These are phyloP conservation scores for Psix sp. DNA, from an alignment of 1,140 invertebrate genomes.

Conservation along the genomic window DNA sequence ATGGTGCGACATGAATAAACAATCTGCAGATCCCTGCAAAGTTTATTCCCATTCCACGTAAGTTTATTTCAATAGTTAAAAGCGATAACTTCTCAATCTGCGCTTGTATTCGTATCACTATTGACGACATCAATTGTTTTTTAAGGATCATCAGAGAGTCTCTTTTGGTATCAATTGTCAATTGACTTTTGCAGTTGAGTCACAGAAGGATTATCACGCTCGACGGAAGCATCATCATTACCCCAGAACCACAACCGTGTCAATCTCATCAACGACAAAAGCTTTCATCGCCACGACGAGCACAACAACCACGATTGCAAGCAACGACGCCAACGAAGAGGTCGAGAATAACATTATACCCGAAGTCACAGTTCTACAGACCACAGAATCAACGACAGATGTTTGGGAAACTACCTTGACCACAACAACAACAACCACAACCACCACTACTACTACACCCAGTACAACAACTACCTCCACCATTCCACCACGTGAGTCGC, in stretches of 20 bases:
- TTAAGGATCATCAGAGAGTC: too few species aligned
- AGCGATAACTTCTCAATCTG: too few species aligned
- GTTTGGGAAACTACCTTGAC: constrained; percentile 76
- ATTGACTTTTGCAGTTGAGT: constrained; percentile 82
- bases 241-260: constrained; percentile 71
- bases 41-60: too few species aligned
- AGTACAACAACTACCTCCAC: constrained; percentile 82
- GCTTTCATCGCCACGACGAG: constrained; percentile 67
- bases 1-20: constrained; percentile 3
- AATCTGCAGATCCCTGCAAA: too few species aligned
- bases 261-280: constrained; percentile 71
- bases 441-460: constrained; percentile 78
- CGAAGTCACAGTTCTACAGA: constrained; percentile 67
- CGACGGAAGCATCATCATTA: constrained; percentile 77
- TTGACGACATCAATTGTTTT: too few species aligned
- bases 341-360: constrained; percentile 73
- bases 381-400: constrained; percentile 67
- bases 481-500: constrained; percentile 82
- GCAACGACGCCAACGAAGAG: constrained; percentile 70
- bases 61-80: too few species aligned
- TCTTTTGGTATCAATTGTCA: constrained; percentile 8
- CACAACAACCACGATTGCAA: constrained; percentile 67
- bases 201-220: constrained; percentile 90
- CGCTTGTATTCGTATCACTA: too few species aligned
- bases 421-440: constrained; percentile 76